Evolutionary conservation across 2,797 vertebrate species (phyloP), one percentile per base, ranked within the genome.

Genomic region (Enteromius thamalakanensis): DNA sequence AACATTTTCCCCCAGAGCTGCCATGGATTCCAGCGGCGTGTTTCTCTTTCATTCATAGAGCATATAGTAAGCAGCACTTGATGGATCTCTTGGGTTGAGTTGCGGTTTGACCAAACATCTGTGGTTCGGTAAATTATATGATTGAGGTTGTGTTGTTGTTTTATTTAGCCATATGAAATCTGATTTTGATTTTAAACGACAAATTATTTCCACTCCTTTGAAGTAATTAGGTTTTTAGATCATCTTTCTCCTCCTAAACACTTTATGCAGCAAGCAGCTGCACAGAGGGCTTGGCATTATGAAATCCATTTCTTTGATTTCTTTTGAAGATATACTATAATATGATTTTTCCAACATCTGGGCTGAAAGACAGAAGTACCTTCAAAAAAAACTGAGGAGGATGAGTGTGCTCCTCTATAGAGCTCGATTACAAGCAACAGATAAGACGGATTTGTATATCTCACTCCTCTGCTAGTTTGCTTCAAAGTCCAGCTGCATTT

Each of bases 251-350:
- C 55, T 72, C 55, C 53, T 81, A 62, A 62, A 47, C 53, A 14
- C 79, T 64, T 64, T 1, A 32, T 51, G 69, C 79, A 34, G 70
- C 19, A n/a, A 82, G 62, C 77, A 53, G 60, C 81, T 68, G 64
- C 81, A 79, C 69, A 62, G 58, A 26, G 32, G 14, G 15, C 53
- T 45, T 82, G 14, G 21, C 74, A 74, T 51, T 74, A 68, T n/a
- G 51, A 47, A 21, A 69, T 42, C 29, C 53, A n/a, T 55, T 10
- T 42, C 26, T 60, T 70, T 49, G 42, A 76, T 64, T 47, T 82
- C 68, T 74, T 79, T 71, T 80, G 67, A 77, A 77, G 86, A 53
- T 79, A 47, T 65, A 60, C 68, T 80, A 72, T 81, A 79, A 80
- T 78, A 81, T 69, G 51, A 80, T 75, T 76, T 62, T 85, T 34